These are phyloP conservation scores for Manacus vitellinus DNA, from an alignment of 2,113 vertebrate species.

Conservation along the genomic window DNA sequence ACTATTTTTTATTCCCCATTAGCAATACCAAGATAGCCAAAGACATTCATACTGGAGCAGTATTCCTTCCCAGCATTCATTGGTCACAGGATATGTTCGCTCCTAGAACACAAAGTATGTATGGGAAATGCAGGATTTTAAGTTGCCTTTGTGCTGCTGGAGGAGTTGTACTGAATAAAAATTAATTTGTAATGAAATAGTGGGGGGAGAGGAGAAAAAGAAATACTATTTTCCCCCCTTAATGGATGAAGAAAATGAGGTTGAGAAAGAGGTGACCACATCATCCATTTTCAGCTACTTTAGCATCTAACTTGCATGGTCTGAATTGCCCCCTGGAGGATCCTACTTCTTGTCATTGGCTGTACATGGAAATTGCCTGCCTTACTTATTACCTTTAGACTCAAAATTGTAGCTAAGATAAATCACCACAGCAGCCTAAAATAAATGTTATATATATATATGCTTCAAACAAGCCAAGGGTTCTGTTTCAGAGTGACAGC, in stretches of 20 bases:
- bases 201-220: not conserved
- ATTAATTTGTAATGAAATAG: not conserved
- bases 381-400: conserved; percentile 27
- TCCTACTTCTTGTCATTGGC: conserved; percentile 3
- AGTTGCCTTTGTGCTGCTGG: not conserved
- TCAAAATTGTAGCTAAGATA: conserved; percentile 24
- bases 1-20: not conserved
- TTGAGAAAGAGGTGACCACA: not conserved
- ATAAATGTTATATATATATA: not conserved
- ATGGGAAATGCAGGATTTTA: not conserved
- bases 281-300: conserved; percentile 38
- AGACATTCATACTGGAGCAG: not conserved
- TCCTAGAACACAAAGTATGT: not conserved
- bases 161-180: not conserved
- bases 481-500: conserved; percentile 24
- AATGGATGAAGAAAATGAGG: conserved; percentile 21
- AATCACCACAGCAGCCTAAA: conserved; percentile 6
- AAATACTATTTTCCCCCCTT: not conserved
- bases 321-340: conserved; percentile 26
- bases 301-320: not conserved
- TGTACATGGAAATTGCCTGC: not conserved
- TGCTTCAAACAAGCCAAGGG: not conserved
- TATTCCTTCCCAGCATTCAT: not conserved
- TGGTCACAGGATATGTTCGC: not conserved
- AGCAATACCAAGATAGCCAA: not conserved